Base-by-base conservation (phyloP, 2,888 invertebrate species). In the Apocheima hispidaria region DNA sequence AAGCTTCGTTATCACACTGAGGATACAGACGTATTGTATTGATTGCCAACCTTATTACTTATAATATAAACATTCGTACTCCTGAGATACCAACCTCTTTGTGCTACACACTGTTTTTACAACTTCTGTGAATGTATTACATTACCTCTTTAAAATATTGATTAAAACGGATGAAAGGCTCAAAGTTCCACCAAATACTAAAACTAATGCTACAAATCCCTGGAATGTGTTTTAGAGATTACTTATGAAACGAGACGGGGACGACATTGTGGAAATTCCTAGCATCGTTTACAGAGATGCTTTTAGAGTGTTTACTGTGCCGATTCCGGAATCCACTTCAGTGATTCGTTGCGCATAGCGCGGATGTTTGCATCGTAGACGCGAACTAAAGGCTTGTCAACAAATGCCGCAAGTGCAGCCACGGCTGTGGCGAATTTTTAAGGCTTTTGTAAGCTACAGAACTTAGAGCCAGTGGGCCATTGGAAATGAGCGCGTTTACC, bases 261-360 rank as follows among this genome's bases (percentile, higher is more conserved):
- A n/a, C n/a, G n/a, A 41, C 30, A 35, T 23, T 41, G 51, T 36
- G 36, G 51, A 36, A 50, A 51, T 55, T 51, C 41, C 26, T n/a
- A 41, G 40, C n/a, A 48, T 49, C 41, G 48, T 49, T n/a, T 12
- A 10, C 23, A 14, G 30, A 43, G 28, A 36, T 20, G 53, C 26
- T 51, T 60, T 60, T 50, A 58, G 58, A 30, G 50, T 51, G 54
- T 63, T 63, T 54, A 60, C 28, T 40, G 43, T 16, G 40, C 51
- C 53, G 21, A 43, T 48, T 56, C 43, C 53, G 21, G 56, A 59
- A 56, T 62, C 53, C 52, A 48, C 26, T 21, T 6, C 38, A 18
- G 18, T 4, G 14, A 21, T 14, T 16, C 38, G 43, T 35, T 28
- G 50, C 33, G 50, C 40, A 35, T 21, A 44, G 57, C 50, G 53